Conservation (phyloP, 2,797 vertebrate species). For the Hafferia zeledoni region DNA sequence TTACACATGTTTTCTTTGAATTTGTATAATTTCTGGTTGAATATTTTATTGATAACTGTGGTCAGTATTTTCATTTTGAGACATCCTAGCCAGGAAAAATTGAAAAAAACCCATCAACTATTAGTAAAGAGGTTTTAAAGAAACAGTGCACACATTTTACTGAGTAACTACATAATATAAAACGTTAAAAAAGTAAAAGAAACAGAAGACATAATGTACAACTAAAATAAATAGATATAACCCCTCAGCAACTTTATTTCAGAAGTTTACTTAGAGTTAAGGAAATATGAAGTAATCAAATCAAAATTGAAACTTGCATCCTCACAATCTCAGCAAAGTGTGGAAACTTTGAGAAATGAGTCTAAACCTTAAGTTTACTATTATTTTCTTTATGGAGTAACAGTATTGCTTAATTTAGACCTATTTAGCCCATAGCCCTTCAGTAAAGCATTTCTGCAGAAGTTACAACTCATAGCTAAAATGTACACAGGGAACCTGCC, state of each 20-base stretch:
- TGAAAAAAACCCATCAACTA: not conserved
- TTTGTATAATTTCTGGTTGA: not conserved
- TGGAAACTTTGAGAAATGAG: not conserved
- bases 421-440: not conserved
- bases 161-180: not conserved
- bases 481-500: not conserved
- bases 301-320: not conserved
- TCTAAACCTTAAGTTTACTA: not conserved
- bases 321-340: not conserved
- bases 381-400: not conserved
- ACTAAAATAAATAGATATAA: not conserved
- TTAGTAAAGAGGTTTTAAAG: not conserved
- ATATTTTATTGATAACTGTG: not conserved
- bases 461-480: not conserved
- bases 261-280: not conserved
- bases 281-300: not conserved
- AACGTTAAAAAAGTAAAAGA: not conserved
- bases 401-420: not conserved
- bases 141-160: not conserved
- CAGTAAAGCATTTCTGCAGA: not conserved
- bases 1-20: not conserved
- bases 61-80: not conserved
- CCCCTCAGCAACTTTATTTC: not conserved
- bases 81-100: not conserved
- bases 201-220: not conserved